Base-by-base conservation (phyloP, 2,797 vertebrate species). In the Dipus sagitta region DNA sequence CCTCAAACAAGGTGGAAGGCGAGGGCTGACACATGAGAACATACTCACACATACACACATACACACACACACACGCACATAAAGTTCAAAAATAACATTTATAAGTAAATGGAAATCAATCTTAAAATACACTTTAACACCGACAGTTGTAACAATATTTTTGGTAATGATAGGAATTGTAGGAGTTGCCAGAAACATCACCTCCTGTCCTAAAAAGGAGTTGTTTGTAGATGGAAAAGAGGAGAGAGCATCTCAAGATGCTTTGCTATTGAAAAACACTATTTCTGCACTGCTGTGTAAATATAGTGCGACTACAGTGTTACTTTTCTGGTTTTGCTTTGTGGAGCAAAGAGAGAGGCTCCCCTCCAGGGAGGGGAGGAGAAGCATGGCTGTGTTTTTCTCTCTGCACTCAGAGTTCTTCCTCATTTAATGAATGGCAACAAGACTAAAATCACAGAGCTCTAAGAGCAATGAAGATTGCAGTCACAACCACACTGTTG, bases 81-180 rank as follows among this genome's bases (percentile, higher is more conserved):
- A 58, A 58, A 17, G 54, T 17, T 17, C 13, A 58, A 58, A 79
- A 60, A 42, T 83, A 85, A 54, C n/a, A 67, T 58, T 79, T 32
- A 14, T 54, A 90, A 92, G 86, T 65, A 68, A 91, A 77, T 30
- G 58, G 24, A 80, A 72, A 77, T 89, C 62, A 70, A 58, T 3
- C 54, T 82, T 82, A 84, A 72, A 77, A 20, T 84, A 91, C 20
- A 38, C 54, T 94, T 89, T 38, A 54, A 93, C n/a, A 65, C 11
- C 17, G 11, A 71, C 28, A 78, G 52, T 24, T 74, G 30, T 42
- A 88, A 83, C 32, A 87, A 70, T n/a, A 64, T 38, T 76, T 47
- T 47, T 68, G 21, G 5, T 71, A 70, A 93, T n/a, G 32, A 78
- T 30, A 18, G 42, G 72, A 86, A 75, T 72, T 80, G 65, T 47